Conservation (phyloP, 2,113 vertebrate genomes). For the Hippocampus abdominalis region DNA sequence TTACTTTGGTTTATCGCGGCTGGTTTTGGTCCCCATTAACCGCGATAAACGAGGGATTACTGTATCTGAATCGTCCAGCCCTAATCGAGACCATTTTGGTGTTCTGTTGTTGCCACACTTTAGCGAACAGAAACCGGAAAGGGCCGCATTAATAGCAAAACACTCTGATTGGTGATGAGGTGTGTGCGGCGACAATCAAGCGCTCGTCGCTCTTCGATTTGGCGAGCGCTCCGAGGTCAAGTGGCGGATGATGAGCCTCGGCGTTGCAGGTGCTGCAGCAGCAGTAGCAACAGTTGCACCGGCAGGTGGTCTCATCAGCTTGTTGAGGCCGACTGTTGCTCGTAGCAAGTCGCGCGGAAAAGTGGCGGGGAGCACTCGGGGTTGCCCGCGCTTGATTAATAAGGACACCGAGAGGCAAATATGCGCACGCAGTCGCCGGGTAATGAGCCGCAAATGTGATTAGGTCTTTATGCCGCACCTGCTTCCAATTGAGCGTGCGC, state of each 20-base stretch:
- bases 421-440: slow-evolving; percentile 70
- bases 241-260: slow-evolving; percentile 56
- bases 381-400: slow-evolving; percentile 73
- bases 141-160: background rate
- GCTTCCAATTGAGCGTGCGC: slow-evolving; percentile 66
- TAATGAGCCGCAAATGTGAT: slow-evolving; percentile 74
- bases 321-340: slow-evolving; percentile 67
- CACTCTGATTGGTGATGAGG: background rate
- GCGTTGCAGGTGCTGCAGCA: slow-evolving; percentile 53
- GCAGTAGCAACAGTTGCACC: slow-evolving; percentile 29
- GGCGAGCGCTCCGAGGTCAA: slow-evolving; percentile 59
- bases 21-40: no score
- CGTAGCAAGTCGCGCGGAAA: slow-evolving; percentile 72
- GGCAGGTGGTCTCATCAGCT: slow-evolving; percentile 70
- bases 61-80: no score
- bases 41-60: no score
- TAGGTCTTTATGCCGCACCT: slow-evolving; percentile 73
- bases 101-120: no score
- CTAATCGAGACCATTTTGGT: no score
- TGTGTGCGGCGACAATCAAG: slow-evolving; percentile 9
- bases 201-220: slow-evolving; percentile 33
- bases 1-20: no score
- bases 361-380: slow-evolving; percentile 71
- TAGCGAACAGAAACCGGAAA: no score
- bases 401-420: slow-evolving; percentile 73